These are phyloP conservation scores for Euplexia lucipara DNA, from an alignment of 2,888 invertebrate species.

Conservation along the genomic window DNA sequence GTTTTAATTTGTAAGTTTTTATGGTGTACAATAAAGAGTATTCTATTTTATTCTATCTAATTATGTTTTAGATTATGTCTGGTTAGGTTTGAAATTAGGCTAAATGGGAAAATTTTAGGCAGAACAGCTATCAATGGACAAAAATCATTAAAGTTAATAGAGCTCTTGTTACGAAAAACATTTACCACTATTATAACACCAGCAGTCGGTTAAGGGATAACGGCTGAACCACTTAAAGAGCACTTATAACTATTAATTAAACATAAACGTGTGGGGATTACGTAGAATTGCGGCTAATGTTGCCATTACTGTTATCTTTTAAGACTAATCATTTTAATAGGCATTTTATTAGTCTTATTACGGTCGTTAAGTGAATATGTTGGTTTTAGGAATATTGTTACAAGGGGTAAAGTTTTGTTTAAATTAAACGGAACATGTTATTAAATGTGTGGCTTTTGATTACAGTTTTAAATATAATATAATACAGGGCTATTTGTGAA, in stretches of 20 bases:
- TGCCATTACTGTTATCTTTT: constrained; percentile 75
- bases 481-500: no score
- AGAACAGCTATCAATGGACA: constrained; percentile 10
- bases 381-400: constrained; percentile 39
- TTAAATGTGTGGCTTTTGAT: neutral
- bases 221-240: constrained; percentile 43
- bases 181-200: constrained; percentile 41
- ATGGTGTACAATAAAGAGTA: no score
- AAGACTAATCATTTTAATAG: constrained; percentile 71
- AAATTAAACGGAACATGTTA: constrained; percentile 8
- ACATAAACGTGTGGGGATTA: constrained; percentile 57
- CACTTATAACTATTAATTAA: constrained; percentile 59
- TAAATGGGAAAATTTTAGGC: neutral
- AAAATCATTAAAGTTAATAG: constrained; percentile 16
- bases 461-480: no score
- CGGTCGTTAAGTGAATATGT: constrained; percentile 58
- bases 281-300: constrained; percentile 61
- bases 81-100: no score
- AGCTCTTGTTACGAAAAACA: constrained; percentile 28
- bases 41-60: no score
- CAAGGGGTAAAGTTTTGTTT: constrained; percentile 23
- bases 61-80: no score
- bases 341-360: constrained; percentile 58
- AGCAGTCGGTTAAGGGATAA: constrained; percentile 44
- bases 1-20: no score